Base-by-base conservation (phyloP, 2,888 invertebrate genomes). In the Perizoma flavofasciatum region DNA sequence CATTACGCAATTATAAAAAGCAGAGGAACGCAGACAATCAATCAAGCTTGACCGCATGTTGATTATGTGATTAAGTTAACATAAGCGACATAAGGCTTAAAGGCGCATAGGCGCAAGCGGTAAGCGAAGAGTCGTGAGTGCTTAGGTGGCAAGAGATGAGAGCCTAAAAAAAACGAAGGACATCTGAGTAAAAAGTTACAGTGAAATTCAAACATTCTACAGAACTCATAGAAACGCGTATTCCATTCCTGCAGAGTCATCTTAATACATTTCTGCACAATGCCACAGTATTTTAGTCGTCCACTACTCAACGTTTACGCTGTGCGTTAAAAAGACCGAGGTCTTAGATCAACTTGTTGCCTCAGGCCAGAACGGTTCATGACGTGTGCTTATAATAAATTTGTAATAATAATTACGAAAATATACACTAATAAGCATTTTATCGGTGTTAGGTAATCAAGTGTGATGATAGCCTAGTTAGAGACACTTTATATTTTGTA, bases 31-130 rank as follows among this genome's bases (percentile, higher is more conserved):
- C 64, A 71, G 73, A 79, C 79, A 83, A 83, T 84, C 82, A 78
- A 82, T 83, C 84, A 79, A 71, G 69, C 72, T 71, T 71, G 77
- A 73, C 74, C 67, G 79, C 78, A 76, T 77, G 82, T 82, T 82
- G 82, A 86, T 86, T 85, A 82, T 86, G 77, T 84, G 83, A 86
- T 88, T 85, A 87, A 84, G 79, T 82, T 67, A 64, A 67, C 68
- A 61, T 68, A 63, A 61, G 50, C 52, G 58, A 39, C 40, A 48
- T 63, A 62, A 63, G 63, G 62, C 51, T 48, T 58, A 8, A 11
- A 35, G 40, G 44, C 22, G n/a, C 45, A 49, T 22, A 46, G 58
- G 58, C 58, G 32, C 8, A 51, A 22, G 58, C 61, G 57, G 10
- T 44, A 5, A 44, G 44, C 9, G 22, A 22, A 41, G n/a, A n/a